Evolutionary conservation across 2,888 invertebrate genomes (phyloP).

Genomic region (Epicampocera succincta): DNA sequence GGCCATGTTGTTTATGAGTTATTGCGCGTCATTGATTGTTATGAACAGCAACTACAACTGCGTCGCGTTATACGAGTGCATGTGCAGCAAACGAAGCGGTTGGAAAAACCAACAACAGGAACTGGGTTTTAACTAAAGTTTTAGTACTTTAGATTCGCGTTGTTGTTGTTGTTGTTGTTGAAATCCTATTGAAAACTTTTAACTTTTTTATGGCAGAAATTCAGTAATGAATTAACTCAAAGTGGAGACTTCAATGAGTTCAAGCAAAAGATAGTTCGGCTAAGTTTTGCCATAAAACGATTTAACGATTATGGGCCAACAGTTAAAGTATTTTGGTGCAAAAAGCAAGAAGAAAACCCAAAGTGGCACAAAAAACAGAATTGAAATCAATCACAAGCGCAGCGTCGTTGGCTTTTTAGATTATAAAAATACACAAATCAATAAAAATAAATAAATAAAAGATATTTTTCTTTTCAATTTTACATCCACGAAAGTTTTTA

Average conservation of each 20-base stretch:
- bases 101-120: constrained; percentile 2
- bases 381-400: neutral
- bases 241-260: neutral
- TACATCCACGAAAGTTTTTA: too few relatives aligned
- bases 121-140: constrained; percentile 28
- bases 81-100: constrained; percentile 2
- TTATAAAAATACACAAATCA: too few relatives aligned
- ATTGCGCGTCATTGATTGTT: constrained; percentile 65
- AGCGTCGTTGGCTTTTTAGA: too few relatives aligned
- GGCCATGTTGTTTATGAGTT: constrained; percentile 65
- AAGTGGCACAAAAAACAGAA: neutral
- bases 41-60: constrained; percentile 36
- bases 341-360: neutral
- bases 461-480: too few relatives aligned
- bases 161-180: neutral
- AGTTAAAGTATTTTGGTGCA: constrained; percentile 12
- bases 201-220: constrained; percentile 27
- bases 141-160: constrained; percentile 26
- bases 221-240: constrained; percentile 30
- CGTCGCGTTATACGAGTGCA: neutral
- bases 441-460: too few relatives aligned
- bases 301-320: constrained; percentile 29
- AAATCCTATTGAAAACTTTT: constrained; percentile 37
- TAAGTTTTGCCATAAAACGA: constrained; percentile 6
- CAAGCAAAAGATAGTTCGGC: constrained; percentile 7